Evolutionary conservation across 2,888 invertebrate species (phyloP).

Genomic region (Nemotelus nigrinus): DNA sequence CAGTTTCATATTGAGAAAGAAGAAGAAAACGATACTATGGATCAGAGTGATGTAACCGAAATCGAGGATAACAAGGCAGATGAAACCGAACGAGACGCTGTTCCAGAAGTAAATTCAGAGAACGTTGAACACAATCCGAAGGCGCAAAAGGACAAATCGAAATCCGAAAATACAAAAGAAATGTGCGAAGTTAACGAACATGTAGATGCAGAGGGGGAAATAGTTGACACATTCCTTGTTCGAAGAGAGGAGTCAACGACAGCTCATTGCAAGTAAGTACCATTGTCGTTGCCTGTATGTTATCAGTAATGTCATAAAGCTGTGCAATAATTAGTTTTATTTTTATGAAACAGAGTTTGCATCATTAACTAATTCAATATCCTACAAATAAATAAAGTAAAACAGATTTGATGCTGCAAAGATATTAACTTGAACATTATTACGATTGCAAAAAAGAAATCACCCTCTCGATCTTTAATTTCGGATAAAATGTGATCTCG

Average conservation of each 20-base stretch:
- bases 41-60: slow-evolving; percentile 58
- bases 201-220: slow-evolving; percentile 80
- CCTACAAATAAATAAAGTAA: too few species aligned
- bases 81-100: slow-evolving; percentile 62
- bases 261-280: slow-evolving; percentile 76
- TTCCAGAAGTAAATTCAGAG: slow-evolving; percentile 65
- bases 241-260: slow-evolving; percentile 77
- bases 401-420: too few species aligned
- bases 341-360: too few species aligned
- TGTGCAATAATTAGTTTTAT: too few species aligned
- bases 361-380: too few species aligned
- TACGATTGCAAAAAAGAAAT: too few species aligned
- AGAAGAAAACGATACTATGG: slow-evolving; percentile 65
- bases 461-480: too few species aligned
- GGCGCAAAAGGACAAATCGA: slow-evolving; percentile 61
- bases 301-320: too few species aligned
- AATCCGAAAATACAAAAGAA: slow-evolving; percentile 63
- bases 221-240: slow-evolving; percentile 73
- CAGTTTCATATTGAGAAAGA: slow-evolving; percentile 71
- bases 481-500: too few species aligned
- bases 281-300: neutral
- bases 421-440: too few species aligned
- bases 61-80: slow-evolving; percentile 67
- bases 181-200: slow-evolving; percentile 67
- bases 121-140: slow-evolving; percentile 62